Conservation (phyloP, 2,113 vertebrate genomes). For the Cinclus mexicanus region DNA sequence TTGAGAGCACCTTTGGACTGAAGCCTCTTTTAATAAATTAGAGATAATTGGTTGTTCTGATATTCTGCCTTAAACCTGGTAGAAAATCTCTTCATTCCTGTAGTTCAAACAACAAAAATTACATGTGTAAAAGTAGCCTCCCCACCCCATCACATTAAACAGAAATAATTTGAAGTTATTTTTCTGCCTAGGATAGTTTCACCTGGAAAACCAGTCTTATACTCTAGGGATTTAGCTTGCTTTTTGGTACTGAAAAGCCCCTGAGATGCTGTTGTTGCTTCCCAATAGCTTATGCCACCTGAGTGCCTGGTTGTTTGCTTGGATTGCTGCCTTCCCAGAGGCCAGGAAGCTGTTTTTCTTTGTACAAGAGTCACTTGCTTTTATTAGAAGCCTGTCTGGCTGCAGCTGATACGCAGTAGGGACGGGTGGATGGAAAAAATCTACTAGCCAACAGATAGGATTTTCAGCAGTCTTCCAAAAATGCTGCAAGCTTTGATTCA, state of each 20-base stretch:
- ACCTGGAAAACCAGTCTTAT: background rate
- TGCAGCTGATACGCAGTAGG: slow-evolving; percentile 68
- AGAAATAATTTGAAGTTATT: background rate
- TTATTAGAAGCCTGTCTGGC: slow-evolving; percentile 71
- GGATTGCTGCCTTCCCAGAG: slow-evolving; percentile 63
- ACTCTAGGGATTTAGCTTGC: background rate
- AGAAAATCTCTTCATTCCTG: background rate
- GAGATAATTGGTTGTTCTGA: background rate
- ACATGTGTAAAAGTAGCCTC: background rate
- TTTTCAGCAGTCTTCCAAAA: slow-evolving; percentile 37
- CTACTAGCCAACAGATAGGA: background rate
- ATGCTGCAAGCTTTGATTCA: slow-evolving; percentile 29
- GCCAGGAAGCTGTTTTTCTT: slow-evolving; percentile 68
- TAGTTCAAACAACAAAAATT: background rate
- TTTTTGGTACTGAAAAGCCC: background rate
- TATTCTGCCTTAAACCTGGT: background rate
- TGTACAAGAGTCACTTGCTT: slow-evolving; percentile 66
- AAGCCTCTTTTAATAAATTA: background rate
- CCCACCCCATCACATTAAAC: background rate
- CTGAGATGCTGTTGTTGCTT: background rate
- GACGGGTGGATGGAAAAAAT: slow-evolving; percentile 25
- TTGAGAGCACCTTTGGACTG: background rate
- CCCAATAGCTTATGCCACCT: slow-evolving; percentile 49
- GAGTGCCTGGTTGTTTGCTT: slow-evolving; percentile 57
- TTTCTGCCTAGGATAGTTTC: background rate